Evolutionary conservation across 1,140 invertebrate species (phyloP).

Genomic region (Plodia interpunctella): DNA sequence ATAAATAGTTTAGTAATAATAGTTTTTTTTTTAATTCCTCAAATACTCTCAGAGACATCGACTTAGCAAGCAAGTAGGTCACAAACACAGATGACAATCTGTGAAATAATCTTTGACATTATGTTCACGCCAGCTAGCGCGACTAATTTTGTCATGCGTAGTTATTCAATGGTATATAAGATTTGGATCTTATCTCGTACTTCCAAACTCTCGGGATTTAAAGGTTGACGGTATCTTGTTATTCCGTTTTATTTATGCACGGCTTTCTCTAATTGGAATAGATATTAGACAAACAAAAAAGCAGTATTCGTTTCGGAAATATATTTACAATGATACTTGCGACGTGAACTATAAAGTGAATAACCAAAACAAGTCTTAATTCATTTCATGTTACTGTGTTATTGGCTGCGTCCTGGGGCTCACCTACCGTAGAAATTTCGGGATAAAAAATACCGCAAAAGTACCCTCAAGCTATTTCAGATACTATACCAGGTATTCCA

Average conservation of each 20-base stretch:
- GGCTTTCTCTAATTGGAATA: neutral
- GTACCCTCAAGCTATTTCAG: too few species aligned
- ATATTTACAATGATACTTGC: neutral
- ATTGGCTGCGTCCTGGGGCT: too few species aligned
- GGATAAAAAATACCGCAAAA: too few species aligned
- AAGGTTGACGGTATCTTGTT: neutral
- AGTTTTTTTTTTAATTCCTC: neutral
- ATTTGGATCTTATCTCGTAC: neutral
- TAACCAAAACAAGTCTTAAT: too few species aligned
- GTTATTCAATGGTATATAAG: neutral
- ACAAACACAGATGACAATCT: neutral
- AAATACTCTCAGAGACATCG: neutral
- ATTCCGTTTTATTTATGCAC: neutral
- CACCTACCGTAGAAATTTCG: too few species aligned
- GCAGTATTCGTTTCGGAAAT: too few species aligned
- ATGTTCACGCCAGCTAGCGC: neutral
- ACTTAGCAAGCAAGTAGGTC: neutral
- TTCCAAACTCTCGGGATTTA: neutral
- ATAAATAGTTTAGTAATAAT: too few species aligned
- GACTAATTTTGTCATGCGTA: conserved; percentile 1
- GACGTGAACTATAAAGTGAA: too few species aligned
- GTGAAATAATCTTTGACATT: neutral
- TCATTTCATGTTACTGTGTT: too few species aligned
- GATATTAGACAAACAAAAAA: too few species aligned
- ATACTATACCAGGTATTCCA: too few species aligned